Conservation (phyloP, 1,140 invertebrate species). For the Agrypnia vestita region DNA sequence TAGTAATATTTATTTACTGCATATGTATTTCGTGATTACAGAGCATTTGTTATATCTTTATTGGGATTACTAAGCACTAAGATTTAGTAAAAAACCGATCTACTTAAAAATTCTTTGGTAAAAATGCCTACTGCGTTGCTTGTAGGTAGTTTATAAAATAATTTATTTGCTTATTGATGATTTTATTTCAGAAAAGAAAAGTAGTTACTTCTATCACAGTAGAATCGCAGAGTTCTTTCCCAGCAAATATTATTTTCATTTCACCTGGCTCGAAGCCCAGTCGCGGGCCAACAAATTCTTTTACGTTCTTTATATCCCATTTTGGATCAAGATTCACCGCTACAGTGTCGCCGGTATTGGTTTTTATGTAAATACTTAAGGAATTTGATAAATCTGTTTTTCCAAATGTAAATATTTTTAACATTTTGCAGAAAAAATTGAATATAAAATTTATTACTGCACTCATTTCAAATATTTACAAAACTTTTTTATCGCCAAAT, state of each 20-base stretch:
- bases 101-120: constrained; percentile 16
- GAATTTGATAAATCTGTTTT: constrained; percentile 76
- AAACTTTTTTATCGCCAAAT: too few relatives aligned
- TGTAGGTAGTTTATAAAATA: background rate
- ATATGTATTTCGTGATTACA: background rate
- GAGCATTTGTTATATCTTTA: too few relatives aligned
- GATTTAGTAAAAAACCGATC: too few relatives aligned
- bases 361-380: constrained; percentile 82
- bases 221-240: constrained; percentile 85
- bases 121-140: background rate
- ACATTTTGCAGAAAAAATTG: constrained; percentile 76
- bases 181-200: too few relatives aligned
- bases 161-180: background rate
- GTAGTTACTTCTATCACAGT: constrained; percentile 78
- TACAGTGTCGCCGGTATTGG: constrained; percentile 79
- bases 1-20: background rate
- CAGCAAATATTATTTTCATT: constrained; percentile 89
- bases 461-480: background rate
- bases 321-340: constrained; percentile 81
- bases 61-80: too few relatives aligned
- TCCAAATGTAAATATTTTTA: constrained; percentile 77
- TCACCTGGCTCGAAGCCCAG: constrained; percentile 81
- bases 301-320: constrained; percentile 85
- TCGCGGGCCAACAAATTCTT: constrained; percentile 81
- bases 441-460: constrained; percentile 76